phyloP scores from a whole-genome alignment of 2,888 invertebrate species.

The Agonum fuliginosum region DNA sequence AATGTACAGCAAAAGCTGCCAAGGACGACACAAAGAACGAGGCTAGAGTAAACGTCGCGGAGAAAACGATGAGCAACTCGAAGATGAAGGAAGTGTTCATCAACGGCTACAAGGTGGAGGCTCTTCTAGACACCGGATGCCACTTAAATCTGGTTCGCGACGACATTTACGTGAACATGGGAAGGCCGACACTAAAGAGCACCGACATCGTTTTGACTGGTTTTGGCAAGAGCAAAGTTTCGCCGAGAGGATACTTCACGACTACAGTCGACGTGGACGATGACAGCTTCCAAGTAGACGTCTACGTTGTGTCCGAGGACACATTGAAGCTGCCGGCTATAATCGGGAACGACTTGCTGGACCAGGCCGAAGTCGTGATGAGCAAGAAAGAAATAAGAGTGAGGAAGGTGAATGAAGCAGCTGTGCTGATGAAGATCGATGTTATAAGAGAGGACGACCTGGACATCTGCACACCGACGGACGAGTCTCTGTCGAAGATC shows the following conservation, averaged over 20 bases:
- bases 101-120: neutral
- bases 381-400: neutral
- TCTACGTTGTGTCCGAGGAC: conserved; percentile 19
- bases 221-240: neutral
- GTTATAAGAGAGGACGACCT: conserved; percentile 12
- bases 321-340: neutral
- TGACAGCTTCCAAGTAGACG: neutral
- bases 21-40: neutral
- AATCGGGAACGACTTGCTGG: conserved; percentile 28
- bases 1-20: conserved; percentile 33
- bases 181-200: neutral
- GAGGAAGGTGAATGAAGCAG: neutral
- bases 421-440: neutral
- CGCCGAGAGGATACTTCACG: conserved; percentile 7
- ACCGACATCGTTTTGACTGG: neutral
- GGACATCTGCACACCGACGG: neutral
- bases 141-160: neutral
- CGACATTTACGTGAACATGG: neutral
- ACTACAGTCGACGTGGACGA: neutral
- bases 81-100: neutral
- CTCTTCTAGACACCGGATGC: neutral
- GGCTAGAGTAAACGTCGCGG: neutral
- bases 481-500: neutral
- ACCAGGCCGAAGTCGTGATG: conserved; percentile 12
- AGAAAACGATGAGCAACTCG: neutral